Evolutionary conservation across 2,113 vertebrate genomes (phyloP).

Genomic region (Engraulis encrasicolus): DNA sequence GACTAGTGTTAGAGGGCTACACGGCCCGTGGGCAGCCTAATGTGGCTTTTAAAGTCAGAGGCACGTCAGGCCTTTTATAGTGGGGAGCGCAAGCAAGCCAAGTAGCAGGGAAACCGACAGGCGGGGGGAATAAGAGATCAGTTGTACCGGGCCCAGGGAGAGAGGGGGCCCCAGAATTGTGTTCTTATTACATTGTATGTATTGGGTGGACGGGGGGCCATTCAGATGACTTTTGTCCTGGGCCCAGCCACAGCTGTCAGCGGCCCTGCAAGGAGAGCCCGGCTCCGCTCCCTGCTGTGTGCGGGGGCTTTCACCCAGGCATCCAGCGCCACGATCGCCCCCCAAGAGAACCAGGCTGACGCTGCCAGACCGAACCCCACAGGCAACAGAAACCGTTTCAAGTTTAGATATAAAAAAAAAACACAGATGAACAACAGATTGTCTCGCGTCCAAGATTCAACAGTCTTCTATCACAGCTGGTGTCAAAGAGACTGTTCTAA

Average conservation of each 20-base stretch:
- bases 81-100: background rate
- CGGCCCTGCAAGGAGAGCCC: too few relatives aligned
- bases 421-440: background rate
- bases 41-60: conserved; percentile 18
- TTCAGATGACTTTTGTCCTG: too few relatives aligned
- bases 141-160: too few relatives aligned
- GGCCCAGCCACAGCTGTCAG: too few relatives aligned
- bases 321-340: too few relatives aligned
- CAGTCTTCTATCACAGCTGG: background rate
- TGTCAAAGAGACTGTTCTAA: background rate
- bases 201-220: too few relatives aligned
- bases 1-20: conserved; percentile 15
- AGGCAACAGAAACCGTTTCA: background rate
- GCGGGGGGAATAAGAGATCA: too few relatives aligned
- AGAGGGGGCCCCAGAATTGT: too few relatives aligned
- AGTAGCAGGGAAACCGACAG: too few relatives aligned
- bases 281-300: background rate
- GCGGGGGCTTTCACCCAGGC: background rate
- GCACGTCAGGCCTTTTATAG: background rate
- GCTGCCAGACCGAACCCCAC: background rate
- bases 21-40: background rate
- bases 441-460: background rate
- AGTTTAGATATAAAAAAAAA: background rate
- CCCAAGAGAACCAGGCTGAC: background rate
- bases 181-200: too few relatives aligned